Evolutionary conservation across 2,888 invertebrate species (phyloP), one percentile per base, ranked within the genome.

Genomic region (Steromphala cineraria): DNA sequence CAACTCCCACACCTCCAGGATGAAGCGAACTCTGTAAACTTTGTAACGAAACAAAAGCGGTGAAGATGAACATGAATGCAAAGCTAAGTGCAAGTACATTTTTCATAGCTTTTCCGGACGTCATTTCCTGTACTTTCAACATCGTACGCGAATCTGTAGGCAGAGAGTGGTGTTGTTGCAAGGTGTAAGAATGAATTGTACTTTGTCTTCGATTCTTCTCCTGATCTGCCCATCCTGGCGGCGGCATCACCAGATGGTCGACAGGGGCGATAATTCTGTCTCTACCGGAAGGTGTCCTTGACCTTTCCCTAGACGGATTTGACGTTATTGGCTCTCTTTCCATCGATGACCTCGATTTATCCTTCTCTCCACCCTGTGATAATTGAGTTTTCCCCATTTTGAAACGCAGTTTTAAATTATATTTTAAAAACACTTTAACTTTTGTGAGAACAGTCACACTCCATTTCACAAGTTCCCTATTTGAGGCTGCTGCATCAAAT

Each of bases 31-130:
- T 92, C 82, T 92, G 92, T 8, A 92, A 82, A 55, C 91, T 90
- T 79, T 92, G 90, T 7, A 92, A 84, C 0, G 92, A 92, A 7
- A 92, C 88, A 83, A 92, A 92, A 5, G 91, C 91, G 2, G 92
- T 92, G 80, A 90, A 90, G 24, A 91, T 88, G 36, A 92, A 89
- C 91, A 92, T 92, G 84, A 92, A 92, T 15, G 91, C 90, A 13
- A 90, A 15, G 71, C 91, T 90, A 28, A 92, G 85, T 5, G 91
- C 91, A 13, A 91, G 79, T 7, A 92, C 87, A 81, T 92, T 92
- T 84, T 91, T 92, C 67, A 89, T 79, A 5, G 90, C 91, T 67
- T 89, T 89, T 21, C 85, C 81, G 56, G 89, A 88, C 17, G 89
- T 90, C 88, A 90, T 90, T 0, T 87, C 85, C 4, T 76, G 31